Evolutionary conservation across 1,140 invertebrate species (phyloP).

Genomic region (Drosophila pandora): DNA sequence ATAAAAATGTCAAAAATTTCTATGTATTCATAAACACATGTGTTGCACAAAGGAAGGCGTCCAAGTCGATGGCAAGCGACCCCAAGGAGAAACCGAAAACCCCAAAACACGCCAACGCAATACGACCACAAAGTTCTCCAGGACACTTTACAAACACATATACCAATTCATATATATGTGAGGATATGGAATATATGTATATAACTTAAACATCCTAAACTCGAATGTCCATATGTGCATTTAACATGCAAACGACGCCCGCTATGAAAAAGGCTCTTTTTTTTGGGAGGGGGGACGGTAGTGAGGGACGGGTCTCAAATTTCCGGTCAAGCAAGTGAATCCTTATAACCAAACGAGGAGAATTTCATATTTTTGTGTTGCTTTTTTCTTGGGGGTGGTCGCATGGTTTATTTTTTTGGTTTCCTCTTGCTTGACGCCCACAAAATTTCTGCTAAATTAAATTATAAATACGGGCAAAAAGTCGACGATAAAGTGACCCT

Average conservation of each 20-base stretch:
- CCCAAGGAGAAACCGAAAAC: constrained; percentile 59
- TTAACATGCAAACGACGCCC: constrained; percentile 71
- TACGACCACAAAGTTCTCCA: constrained; percentile 51
- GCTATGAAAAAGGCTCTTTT: constrained; percentile 18
- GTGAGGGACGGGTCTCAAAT: constrained; percentile 57
- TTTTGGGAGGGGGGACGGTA: neutral
- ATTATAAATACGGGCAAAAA: constrained; percentile 79
- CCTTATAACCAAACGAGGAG: constrained; percentile 54
- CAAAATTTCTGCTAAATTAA: constrained; percentile 83
- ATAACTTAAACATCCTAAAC: constrained; percentile 61
- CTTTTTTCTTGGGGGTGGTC: constrained; percentile 18
- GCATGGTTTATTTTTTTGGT: constrained; percentile 47
- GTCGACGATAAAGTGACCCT: constrained; percentile 63
- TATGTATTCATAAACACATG: constrained; percentile 80
- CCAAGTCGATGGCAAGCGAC: constrained; percentile 28
- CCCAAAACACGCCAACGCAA: constrained; percentile 56
- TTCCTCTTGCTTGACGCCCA: constrained; percentile 67
- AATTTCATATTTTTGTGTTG: constrained; percentile 51
- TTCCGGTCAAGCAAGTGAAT: constrained; percentile 78
- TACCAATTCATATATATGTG: constrained; percentile 15
- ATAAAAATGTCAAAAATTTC: constrained; percentile 75
- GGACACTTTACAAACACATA: constrained; percentile 40
- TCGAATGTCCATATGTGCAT: constrained; percentile 71
- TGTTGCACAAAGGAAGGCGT: constrained; percentile 23
- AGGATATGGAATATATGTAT: constrained; percentile 49